Evolutionary conservation across 2,113 vertebrate species (phyloP), one percentile per base, ranked within the genome.

Genomic region (Nettapus auritus): DNA sequence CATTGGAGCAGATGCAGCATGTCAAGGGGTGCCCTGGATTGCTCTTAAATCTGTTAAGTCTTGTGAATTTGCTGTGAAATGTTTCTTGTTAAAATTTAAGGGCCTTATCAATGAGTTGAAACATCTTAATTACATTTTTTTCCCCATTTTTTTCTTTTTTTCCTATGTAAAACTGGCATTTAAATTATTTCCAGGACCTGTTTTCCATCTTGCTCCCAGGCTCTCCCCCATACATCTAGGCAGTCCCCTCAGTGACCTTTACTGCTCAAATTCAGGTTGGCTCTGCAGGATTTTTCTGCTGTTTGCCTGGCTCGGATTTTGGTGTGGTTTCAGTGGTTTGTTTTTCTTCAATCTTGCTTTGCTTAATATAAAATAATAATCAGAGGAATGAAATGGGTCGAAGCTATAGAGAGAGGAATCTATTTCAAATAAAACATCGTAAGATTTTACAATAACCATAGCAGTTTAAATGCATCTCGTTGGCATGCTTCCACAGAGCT

Each of bases 21-120:
- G 9, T 66, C 18, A 26, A 82, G 16, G 9, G 2, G 14, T 82
- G 55, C 40, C 64, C 15, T 76, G 73, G 18, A 40, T 44, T 80
- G 63, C 33, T 31, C 15, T 74, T 74, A 69, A 69, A 82, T 56
- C 8, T 77, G 44, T 63, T 87, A 87, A 29, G 64, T 50, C 55
- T 74, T 57, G 59, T 69, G 40, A 92, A 91, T 90, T 91, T 69
- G 36, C 82, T 86, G 52, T 74, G 94, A 94, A 94, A 59, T 70
- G 31, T 15, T 63, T 86, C 79, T 80, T 73, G 50, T 93, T 91
- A 95, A 96, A 77, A 77, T 94, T 93, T 94, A 95, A 93, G 44
- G 16, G 12, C 55, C 36, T 86, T 94, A 96, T 95, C 95, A 88
- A 22, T 74, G 36, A 77, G 63, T 77, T 74, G 82, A 91, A 94